These are phyloP conservation scores for Eonycteris spelaea DNA, from an alignment of 2,113 vertebrate species.

Conservation along the genomic window DNA sequence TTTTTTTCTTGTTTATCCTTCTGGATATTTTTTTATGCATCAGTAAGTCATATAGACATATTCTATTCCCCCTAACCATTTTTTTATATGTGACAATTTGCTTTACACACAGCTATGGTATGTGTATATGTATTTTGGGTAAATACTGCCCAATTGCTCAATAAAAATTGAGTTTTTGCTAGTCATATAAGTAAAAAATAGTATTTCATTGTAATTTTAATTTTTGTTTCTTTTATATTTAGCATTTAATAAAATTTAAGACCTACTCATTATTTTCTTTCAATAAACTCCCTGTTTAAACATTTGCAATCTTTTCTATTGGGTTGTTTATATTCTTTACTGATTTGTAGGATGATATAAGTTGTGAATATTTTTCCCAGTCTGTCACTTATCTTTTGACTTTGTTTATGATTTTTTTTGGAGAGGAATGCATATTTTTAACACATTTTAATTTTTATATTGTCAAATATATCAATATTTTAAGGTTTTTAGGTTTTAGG, in stretches of 20 bases:
- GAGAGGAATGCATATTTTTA: not conserved
- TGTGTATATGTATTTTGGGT: not conserved
- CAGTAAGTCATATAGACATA: not conserved
- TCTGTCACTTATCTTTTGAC: not conserved
- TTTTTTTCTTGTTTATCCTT: not conserved
- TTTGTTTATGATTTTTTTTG: not conserved
- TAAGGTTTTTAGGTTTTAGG: not conserved
- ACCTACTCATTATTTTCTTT: not conserved
- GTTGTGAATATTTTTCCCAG: not conserved
- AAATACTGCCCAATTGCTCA: not conserved
- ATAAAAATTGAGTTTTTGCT: conserved; percentile 1
- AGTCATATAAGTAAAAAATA: not conserved
- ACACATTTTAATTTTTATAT: not conserved
- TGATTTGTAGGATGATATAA: not conserved
- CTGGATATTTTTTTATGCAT: not conserved
- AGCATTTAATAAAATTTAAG: not conserved
- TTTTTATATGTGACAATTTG: not conserved
- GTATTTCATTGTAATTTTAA: not conserved
- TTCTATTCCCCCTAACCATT: not conserved
- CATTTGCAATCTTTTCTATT: not conserved
- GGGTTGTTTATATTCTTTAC: not conserved
- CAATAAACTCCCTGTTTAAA: not conserved
- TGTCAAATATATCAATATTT: not conserved
- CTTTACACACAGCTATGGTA: not conserved
- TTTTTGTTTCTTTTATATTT: conserved; percentile 29